Evolutionary conservation across 2,113 vertebrate species (phyloP).

Genomic region (Mola mola): DNA sequence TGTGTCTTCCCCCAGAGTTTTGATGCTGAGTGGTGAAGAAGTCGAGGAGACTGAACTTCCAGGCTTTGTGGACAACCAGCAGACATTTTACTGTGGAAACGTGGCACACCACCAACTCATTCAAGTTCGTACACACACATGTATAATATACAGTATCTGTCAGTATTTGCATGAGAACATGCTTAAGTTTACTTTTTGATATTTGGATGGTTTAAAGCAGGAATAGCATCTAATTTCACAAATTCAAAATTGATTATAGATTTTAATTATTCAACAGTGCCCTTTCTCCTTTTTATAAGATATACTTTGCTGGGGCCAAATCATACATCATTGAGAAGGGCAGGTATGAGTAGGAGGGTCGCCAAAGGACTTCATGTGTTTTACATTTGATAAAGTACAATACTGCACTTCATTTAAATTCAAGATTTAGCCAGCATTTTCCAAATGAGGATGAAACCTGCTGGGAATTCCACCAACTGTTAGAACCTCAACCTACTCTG

Average conservation of each 20-base stretch:
- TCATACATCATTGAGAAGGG: conserved; percentile 51
- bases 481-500: conserved; percentile 1
- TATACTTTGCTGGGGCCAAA: conserved; percentile 17
- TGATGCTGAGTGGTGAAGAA: conserved; percentile 97
- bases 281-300: conserved; percentile 39
- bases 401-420: conserved; percentile 56
- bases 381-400: conserved; percentile 40
- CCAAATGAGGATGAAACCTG: conserved; percentile 30
- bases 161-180: too few species aligned
- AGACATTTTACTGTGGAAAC: conserved; percentile 98
- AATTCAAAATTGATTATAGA: conserved; percentile 37
- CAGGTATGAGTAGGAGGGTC: conserved; percentile 18
- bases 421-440: conserved; percentile 28
- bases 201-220: conserved; percentile 2
- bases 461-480: conserved; percentile 34
- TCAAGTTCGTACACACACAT: conserved; percentile 81
- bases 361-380: conserved; percentile 44
- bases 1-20: conserved; percentile 81
- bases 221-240: not conserved
- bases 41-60: conserved; percentile 97
- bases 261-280: conserved; percentile 40
- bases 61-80: conserved; percentile 97
- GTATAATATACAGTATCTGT: not conserved
- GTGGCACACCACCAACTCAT: conserved; percentile 96
- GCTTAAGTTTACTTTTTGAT: too few species aligned